Evolutionary conservation across 2,113 vertebrate species (phyloP).

Genomic region (Ifrita kowaldi): DNA sequence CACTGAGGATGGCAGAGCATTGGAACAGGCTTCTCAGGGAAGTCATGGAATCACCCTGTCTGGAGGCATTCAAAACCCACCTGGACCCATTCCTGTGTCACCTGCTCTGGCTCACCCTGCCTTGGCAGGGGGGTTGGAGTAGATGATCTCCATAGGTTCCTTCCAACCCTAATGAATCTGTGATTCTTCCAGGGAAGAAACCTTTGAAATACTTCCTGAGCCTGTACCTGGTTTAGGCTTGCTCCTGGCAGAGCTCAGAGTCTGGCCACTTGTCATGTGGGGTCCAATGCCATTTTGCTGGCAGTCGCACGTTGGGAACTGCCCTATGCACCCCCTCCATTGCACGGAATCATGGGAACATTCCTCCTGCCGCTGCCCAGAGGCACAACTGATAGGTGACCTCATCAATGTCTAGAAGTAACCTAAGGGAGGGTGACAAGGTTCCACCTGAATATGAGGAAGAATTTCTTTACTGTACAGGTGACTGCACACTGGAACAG

Average conservation of each 20-base stretch:
- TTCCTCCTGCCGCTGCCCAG: neutral
- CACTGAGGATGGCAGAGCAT: neutral
- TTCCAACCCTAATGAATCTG: neutral
- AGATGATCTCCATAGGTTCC: neutral
- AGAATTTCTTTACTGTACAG: neutral
- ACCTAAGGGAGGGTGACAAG: neutral
- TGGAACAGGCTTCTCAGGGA: neutral
- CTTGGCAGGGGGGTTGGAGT: neutral
- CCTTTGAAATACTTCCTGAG: neutral
- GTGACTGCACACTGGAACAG: neutral
- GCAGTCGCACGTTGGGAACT: accelerated
- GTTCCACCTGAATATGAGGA: neutral
- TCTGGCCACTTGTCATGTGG: neutral
- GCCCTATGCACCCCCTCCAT: neutral
- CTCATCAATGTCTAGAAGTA: neutral
- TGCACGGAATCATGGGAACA: accelerated
- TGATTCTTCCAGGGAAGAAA: neutral
- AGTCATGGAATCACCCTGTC: neutral
- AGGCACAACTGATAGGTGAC: neutral
- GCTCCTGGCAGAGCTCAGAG: neutral
- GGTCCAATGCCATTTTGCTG: neutral
- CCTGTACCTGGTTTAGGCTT: neutral
- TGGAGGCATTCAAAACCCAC: neutral
- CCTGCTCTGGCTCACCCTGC: neutral
- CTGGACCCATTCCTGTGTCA: neutral